Evolutionary conservation across 2,113 vertebrate species (phyloP).

Genomic region (Pandion haliaetus): DNA sequence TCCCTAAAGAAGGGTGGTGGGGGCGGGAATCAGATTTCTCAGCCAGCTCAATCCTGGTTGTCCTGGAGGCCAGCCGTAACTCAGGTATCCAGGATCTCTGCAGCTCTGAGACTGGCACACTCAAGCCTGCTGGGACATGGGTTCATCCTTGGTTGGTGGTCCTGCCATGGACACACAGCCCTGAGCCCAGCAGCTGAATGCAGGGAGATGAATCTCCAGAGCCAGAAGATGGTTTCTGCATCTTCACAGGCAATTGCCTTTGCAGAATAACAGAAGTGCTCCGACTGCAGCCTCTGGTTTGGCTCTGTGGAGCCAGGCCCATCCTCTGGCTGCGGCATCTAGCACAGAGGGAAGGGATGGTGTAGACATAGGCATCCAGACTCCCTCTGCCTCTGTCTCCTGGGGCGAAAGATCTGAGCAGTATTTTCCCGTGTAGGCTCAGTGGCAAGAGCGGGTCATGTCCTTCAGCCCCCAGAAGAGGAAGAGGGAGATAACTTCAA

Average conservation of each 20-base stretch:
- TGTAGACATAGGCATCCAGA: not conserved
- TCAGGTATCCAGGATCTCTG: not conserved
- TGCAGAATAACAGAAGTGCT: not conserved
- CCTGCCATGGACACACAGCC: rapidly evolving
- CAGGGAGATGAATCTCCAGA: not conserved
- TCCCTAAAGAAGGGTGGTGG: not conserved
- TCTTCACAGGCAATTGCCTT: not conserved
- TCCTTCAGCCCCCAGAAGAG: not conserved
- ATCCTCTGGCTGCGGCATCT: not conserved
- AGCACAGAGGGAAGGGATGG: not conserved
- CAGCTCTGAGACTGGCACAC: not conserved
- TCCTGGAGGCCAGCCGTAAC: not conserved
- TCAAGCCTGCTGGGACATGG: not conserved
- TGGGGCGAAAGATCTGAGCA: not conserved
- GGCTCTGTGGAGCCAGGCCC: not conserved
- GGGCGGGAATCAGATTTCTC: not conserved
- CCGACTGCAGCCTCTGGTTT: not conserved
- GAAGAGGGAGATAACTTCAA: not conserved
- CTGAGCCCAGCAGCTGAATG: not conserved
- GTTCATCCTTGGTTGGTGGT: not conserved
- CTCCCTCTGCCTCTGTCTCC: not conserved
- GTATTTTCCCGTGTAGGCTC: not conserved
- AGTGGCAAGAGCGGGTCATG: not conserved
- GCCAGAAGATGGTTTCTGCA: not conserved
- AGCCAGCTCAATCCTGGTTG: not conserved